A percentile compares a stretch with the other conserved stretches of the same genome.
Evolutionary conservation across 2,113 vertebrate species (phyloP).

Genomic region (Ahaetulla prasina): DNA sequence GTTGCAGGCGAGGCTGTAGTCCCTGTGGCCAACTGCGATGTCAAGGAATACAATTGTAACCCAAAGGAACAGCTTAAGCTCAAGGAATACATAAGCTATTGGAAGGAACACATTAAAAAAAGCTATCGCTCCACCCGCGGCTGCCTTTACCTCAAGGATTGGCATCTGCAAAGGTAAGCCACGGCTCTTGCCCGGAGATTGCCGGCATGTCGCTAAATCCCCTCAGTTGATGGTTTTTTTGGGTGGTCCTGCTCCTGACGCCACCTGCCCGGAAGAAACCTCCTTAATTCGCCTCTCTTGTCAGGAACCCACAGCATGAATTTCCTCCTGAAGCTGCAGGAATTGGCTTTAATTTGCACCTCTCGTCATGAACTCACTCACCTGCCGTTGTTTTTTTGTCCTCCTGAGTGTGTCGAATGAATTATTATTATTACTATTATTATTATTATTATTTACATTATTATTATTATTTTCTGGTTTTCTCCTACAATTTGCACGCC

Average conservation of each 20-base stretch:
- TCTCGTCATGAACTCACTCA: not conserved
- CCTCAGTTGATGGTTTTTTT: fast-evolving
- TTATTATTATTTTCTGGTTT: not conserved
- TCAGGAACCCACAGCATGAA: not conserved
- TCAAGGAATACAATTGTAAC: conserved; percentile 90
- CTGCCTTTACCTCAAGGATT: conserved; percentile 95
- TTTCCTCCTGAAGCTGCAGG: not conserved
- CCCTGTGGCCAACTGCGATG: conserved; percentile 90
- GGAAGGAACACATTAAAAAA: conserved; percentile 81
- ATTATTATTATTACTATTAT: not conserved
- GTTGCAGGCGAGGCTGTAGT: conserved; percentile 83
- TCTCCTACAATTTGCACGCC: not conserved
- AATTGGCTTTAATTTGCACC: not conserved
- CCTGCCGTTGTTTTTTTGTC: not conserved
- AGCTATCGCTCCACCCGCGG: conserved; percentile 77
- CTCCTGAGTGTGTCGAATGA: not conserved
- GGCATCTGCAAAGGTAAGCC: conserved; percentile 90
- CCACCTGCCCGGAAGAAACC: not conserved
- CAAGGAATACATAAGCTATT: conserved; percentile 85
- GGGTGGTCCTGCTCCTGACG: not conserved
- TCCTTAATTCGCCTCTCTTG: not conserved
- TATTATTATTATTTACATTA: too few relatives aligned
- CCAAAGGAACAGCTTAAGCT: conserved; percentile 87
- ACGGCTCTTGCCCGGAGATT: fast-evolving
- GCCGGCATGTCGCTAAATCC: not conserved